Percentiles rank a stretch among this genome's conserved stretches.
phyloP scores from a whole-genome alignment of 2,888 invertebrate species.

The Penaeus monodon region DNA sequence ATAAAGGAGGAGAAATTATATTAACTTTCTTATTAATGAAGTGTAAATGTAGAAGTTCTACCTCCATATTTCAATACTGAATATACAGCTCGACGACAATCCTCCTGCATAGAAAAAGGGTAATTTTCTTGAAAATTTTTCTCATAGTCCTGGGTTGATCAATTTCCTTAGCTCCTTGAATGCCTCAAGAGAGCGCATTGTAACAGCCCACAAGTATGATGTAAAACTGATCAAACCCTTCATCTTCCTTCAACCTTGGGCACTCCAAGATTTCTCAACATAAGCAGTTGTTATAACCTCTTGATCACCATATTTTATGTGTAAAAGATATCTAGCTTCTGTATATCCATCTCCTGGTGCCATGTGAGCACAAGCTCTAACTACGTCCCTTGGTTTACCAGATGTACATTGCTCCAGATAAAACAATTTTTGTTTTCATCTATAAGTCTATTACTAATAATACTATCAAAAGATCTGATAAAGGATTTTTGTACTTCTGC shows the following conservation, averaged over 20 bases:
- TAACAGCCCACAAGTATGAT: conserved; percentile 5
- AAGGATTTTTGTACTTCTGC: conserved; percentile 23
- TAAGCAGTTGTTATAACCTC: conserved; percentile 5
- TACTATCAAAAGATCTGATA: conserved; percentile 7
- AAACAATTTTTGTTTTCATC: conserved; percentile 14
- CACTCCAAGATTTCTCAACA: conserved; percentile 17
- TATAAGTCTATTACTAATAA: neutral
- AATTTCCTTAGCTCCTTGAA: conserved; percentile 12
- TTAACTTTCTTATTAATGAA: neutral
- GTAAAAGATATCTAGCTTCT: conserved; percentile 12
- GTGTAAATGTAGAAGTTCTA: neutral
- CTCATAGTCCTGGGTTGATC: conserved; percentile 24
- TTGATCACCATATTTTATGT: conserved; percentile 13
- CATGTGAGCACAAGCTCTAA: neutral
- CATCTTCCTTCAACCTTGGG: conserved; percentile 1
- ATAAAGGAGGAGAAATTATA: neutral
- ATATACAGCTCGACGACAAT: neutral
- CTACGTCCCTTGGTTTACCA: conserved; percentile 11
- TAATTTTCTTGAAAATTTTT: conserved; percentile 11
- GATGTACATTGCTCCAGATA: conserved; percentile 19
- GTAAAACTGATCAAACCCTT: neutral
- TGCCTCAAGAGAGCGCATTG: neutral
- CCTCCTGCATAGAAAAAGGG: neutral
- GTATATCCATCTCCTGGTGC: neutral
- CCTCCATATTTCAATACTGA: neutral